Evolutionary conservation across 2,797 vertebrate species (phyloP).

Genomic region (Microchirus variegatus): DNA sequence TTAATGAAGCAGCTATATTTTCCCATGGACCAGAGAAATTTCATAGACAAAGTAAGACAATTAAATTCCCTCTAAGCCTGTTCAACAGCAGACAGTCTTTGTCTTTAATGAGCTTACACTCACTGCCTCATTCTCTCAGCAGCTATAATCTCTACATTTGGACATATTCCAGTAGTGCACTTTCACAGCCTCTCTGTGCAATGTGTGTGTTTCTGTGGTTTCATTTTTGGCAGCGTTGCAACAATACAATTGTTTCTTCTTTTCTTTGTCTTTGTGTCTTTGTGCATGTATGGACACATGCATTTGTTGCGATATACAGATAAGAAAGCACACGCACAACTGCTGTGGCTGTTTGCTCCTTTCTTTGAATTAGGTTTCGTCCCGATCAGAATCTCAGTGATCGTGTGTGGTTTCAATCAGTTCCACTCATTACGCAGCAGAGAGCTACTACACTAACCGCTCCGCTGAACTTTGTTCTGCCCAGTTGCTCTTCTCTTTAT

Average conservation of each 20-base stretch:
- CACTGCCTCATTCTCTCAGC: conserved; percentile 69
- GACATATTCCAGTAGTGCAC: conserved; percentile 72
- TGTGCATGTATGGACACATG: conserved; percentile 12
- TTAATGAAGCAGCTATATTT: conserved; percentile 43
- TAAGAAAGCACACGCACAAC: conserved; percentile 14
- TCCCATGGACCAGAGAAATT: conserved; percentile 59
- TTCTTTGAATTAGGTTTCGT: conserved; percentile 27
- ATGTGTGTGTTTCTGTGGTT: conserved; percentile 45
- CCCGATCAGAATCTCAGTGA: conserved; percentile 35
- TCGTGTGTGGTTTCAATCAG: conserved; percentile 60
- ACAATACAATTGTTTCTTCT: conserved; percentile 56
- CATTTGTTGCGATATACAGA: conserved; percentile 31
- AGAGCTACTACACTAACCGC: conserved; percentile 36
- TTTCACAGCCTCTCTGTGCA: conserved; percentile 48
- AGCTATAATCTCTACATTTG: conserved; percentile 79
- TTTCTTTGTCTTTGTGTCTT: conserved; percentile 18
- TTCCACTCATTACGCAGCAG: conserved; percentile 58
- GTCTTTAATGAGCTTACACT: conserved; percentile 81
- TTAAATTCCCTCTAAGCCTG: conserved; percentile 78
- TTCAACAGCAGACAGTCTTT: conserved; percentile 76
- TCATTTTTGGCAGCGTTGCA: conserved; percentile 56
- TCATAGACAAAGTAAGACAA: conserved; percentile 68
- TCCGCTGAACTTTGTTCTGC: conserved; percentile 41
- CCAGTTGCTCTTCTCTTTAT: conserved; percentile 33
- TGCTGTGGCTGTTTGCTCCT: conserved; percentile 27